Evolutionary conservation across 2,888 invertebrate species (phyloP).

Genomic region (Callyntrura guangdongensis): DNA sequence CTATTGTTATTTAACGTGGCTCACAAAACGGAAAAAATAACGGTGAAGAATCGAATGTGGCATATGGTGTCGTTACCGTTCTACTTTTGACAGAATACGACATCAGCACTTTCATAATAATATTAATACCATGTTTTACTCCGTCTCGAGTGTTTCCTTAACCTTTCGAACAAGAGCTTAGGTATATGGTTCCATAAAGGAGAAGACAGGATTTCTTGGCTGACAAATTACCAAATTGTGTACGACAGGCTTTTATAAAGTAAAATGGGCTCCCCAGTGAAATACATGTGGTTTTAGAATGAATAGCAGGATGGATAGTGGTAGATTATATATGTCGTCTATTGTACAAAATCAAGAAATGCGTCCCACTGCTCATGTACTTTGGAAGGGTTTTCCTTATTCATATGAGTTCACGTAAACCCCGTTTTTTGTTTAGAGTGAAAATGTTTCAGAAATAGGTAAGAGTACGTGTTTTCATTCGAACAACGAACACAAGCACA

Average conservation of each 20-base stretch:
- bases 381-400: not conserved
- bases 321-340: not conserved
- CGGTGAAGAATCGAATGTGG: not conserved
- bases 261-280: slow-evolving; percentile 61
- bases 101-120: slow-evolving; percentile 17
- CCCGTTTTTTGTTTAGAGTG: not conserved
- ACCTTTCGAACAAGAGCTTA: not conserved
- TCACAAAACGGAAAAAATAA: not conserved
- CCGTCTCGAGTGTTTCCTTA: not conserved
- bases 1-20: slow-evolving; percentile 18
- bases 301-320: not conserved
- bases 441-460: not conserved
- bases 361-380: not conserved
- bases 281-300: slow-evolving; percentile 40
- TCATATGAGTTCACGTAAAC: slow-evolving; percentile 7
- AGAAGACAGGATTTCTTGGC: not conserved
- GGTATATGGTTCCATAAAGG: not conserved
- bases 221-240: slow-evolving; percentile 72
- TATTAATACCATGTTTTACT: slow-evolving; percentile 1
- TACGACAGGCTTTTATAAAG: slow-evolving; percentile 57
- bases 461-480: slow-evolving; percentile 14
- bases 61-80: slow-evolving; percentile 10
- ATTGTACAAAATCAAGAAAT: not conserved
- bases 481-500: not conserved
- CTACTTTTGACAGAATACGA: not conserved